Evolutionary conservation across 2,113 vertebrate genomes (phyloP), one percentile per base, ranked within the genome.

Genomic region (Coracopsis vasa): DNA sequence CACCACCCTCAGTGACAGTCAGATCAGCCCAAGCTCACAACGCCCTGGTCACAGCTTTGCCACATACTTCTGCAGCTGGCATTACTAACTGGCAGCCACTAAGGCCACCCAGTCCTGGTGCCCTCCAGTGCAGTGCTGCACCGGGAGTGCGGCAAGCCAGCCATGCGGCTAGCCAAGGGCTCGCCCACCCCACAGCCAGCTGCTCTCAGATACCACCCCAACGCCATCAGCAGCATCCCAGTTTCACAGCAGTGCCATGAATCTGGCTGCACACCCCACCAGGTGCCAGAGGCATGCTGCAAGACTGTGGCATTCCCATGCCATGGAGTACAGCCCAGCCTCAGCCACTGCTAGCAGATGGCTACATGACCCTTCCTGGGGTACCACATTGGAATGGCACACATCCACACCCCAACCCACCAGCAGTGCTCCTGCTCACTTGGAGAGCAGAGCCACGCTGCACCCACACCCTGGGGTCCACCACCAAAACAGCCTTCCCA

Each of bases 241-340:
- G 64, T 37, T 53, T n/a, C 5, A 1, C n/a, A 77, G 67, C 45
- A 71, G 31, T 12, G 39, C 24, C 23, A 42, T 1, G 3, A 31
- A 80, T 31, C 18, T 8, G 5, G 35, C 4, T 0, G 0, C 37
- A 62, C 2, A 0, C 11, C 20, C 60, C 61, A 44, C 4, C 31
- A n/a, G 67, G 35, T 2, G 3, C 44, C 71, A 73, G 66, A 67
- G 37, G 62, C 35, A 24, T 4, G 1, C 25, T 37, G 6, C 1
- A 3, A 4, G 3, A 66, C 0, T n/a, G 86, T 37, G 41, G n/a
- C 4, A 2, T 35, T 47, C 56, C 51, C 16, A 1, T 0, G 1
- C 48, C 4, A 1, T 3, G 14, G 29, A 45, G 44, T 42, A 61
- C 29, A 44, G 72, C 16, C 24, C 7, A 2, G 44, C 17, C 77